Base-by-base conservation (phyloP, 2,888 invertebrate genomes). In the Eristalis intricaria region DNA sequence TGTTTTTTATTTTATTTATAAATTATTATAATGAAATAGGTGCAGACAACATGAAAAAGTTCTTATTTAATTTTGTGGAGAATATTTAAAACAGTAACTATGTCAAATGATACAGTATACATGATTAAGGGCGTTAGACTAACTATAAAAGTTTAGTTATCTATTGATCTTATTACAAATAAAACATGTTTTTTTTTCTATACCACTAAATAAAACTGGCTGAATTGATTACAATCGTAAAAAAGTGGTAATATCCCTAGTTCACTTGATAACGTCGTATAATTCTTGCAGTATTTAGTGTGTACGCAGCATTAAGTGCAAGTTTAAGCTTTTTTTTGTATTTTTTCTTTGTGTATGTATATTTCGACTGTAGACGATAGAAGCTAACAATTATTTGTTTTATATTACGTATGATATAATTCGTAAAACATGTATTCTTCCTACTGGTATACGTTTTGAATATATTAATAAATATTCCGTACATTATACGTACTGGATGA, bases 41-140 rank as follows among this genome's bases (percentile, higher is more conserved):
- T 77, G 60, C 65, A 86, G 86, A 83, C 86, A 86, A 86, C 86
- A 86, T 86, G 86, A 86, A 83, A 82, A 82, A 66, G 43, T 29
- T 29, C 58, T 66, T 26, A 10, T 63, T 73, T 70, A 43, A 70
- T 29, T 22, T 26, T 68, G 61, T 75, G 29, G 38, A 82, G 64
- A 77, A 60, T 86, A 69, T 82, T 58, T 82, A 69, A 75, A 84
- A 85, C 77, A 85, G 43, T 85, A 74, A 82, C 82, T 77, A 85
- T 69, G 77, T 77, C 29, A 82, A 86, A 82, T 64, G 77, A 69
- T 77, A 84, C 73, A 84, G 76, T 71, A 74, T 73, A 84, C 63
- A 73, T 69, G 50, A 76, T 84, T 84, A 75, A 68, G 63, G 66
- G 71, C 68, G 64, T 76, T 68, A 81, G 58, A 76, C 66, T 85